Percentiles rank a stretch among this genome's conserved stretches.
Evolutionary conservation across 2,888 invertebrate species (phyloP).

Genomic region (Chrysolina oricalcia): DNA sequence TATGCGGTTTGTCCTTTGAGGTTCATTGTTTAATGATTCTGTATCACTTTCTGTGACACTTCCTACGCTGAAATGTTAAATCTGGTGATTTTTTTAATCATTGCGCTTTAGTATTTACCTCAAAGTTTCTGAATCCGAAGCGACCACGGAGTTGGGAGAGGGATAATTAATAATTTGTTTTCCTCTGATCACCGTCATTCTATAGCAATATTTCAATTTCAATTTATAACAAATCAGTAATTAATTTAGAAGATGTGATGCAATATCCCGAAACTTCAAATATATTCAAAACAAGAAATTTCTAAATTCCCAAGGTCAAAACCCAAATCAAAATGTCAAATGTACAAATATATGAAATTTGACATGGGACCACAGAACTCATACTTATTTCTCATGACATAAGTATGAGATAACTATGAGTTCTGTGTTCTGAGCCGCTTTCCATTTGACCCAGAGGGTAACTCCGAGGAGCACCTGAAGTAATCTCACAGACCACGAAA

Average conservation of each 20-base stretch:
- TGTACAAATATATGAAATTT: too few species aligned
- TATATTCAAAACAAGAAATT: too few species aligned
- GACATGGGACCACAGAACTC: too few species aligned
- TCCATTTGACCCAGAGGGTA: too few species aligned
- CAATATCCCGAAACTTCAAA: background rate
- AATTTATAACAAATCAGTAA: background rate
- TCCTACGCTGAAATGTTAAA: conserved; percentile 57
- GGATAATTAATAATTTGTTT: conserved; percentile 56
- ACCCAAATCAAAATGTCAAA: too few species aligned
- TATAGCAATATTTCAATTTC: background rate
- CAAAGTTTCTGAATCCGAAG: conserved; percentile 64
- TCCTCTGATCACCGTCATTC: conserved; percentile 64
- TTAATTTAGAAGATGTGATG: background rate
- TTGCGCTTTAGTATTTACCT: conserved; percentile 56
- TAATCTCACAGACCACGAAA: too few species aligned
- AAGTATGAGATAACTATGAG: too few species aligned
- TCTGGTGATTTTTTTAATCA: background rate
- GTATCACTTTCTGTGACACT: conserved; percentile 61
- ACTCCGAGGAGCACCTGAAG: too few species aligned
- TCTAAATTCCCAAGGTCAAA: too few species aligned
- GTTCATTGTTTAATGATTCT: conserved; percentile 61
- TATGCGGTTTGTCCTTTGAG: background rate
- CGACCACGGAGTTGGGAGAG: conserved; percentile 56
- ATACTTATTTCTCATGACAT: too few species aligned
- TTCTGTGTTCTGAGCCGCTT: too few species aligned